Evolutionary conservation across 2,797 vertebrate genomes (phyloP), one percentile per base, ranked within the genome.

Genomic region (Oryzias sinensis): DNA sequence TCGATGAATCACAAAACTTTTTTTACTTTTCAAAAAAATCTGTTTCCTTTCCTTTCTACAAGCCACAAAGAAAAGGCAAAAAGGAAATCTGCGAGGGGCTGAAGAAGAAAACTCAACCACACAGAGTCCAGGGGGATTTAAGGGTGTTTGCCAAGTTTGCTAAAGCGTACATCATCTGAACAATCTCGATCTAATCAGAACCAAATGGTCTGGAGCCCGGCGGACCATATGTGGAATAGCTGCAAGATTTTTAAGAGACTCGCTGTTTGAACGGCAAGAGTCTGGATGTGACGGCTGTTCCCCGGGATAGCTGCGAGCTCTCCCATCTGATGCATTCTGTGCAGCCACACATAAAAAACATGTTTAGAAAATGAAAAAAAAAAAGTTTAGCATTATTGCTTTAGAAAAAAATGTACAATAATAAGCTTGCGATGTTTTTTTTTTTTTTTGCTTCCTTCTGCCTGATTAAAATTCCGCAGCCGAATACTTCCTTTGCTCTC

Each of bases 151-250:
- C 80, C 68, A 85, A 75, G 60, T 78, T 74, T 62, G 56, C 70
- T 83, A 57, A 58, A 82, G 65, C 50, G 42, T 76, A 76, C 84
- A 84, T 87, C 81, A 84, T 87, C 74, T 78, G 69, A 87, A 89
- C 85, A 82, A 81, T 85, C 76, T 77, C 41, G 58, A 81, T 82
- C 15, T 88, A 87, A 89, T 89, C 79, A 69, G 62, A 76, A 84
- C 75, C 87, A 86, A 86, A 84, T 84, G 81, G 70, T 79, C 37
- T 60, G 70, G 71, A 88, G 83, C 80, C 76, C 81, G 68, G 27
- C 54, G 54, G 68, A 78, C 79, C 79, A 58, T 80, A 74, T 77
- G 77, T 44, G 59, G 63, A 76, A 56, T 63, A 67, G 77, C 79
- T 77, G 69, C 67, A 48, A 72, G 80, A 65, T 50, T 70, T 37